Evolutionary conservation across 2,888 invertebrate genomes (phyloP), one percentile per base, ranked within the genome.

Genomic region (Rhopalosiphum nymphaeae): DNA sequence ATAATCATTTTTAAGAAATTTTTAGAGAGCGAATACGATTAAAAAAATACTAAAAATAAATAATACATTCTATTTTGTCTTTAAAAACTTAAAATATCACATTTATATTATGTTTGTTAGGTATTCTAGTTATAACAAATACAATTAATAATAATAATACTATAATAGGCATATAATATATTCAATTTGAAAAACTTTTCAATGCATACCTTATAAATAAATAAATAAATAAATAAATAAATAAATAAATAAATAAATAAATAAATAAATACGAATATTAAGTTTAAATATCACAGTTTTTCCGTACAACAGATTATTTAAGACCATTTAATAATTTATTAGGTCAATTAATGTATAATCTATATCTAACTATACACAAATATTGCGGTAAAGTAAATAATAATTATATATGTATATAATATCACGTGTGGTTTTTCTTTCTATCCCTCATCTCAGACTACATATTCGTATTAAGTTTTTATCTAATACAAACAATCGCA

Each of bases 391-490:
- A 78, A 21, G 78, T 21, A 67, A n/a, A 67, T 67, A 67, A 36
- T 36, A 78, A 36, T 7, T 36, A 25, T 86, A 44, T 13, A 16
- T n/a, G 46, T 29, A 9, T 46, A 86, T 46, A 86, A 29, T 13
- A 29, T 44, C 7, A 29, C 7, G 5, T 29, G 26, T 86, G 16
- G 46, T 46, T 86, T 5, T 57, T 86, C 46, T 42, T 13, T 57
- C 1, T 29, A 25, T 46, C n/a, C 36, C n/a, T 86, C 13, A 16
- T 44, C 25, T 78, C n/a, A 42, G 42, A 91, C n/a, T 21, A 91
- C 57, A 13, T 91, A n/a, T 84, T 91, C 91, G 25, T 78, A 56
- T 78, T 88, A 93, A 89, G 42, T 49, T 93, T 90, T 87, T 94
- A 94, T 94, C 85, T 53, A 46, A 91, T 78, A 78, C 61, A 61